Evolutionary conservation across 30 jellyfish, hydroid and myxozoan species (phyloP).

Genomic region (Clytia hemisphaerica): DNA sequence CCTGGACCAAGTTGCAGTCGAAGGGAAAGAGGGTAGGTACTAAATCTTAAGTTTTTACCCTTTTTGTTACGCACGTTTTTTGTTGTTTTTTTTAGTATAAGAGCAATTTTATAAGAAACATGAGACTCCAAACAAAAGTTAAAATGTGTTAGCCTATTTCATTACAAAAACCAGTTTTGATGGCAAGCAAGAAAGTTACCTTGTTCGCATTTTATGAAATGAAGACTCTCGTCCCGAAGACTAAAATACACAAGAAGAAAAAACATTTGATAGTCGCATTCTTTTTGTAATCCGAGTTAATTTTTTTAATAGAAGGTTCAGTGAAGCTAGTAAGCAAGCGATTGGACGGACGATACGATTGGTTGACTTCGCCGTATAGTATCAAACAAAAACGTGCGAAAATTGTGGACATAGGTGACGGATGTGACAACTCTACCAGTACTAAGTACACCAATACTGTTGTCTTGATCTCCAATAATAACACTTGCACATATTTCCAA

Average conservation of each 20-base stretch:
- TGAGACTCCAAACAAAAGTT: too few species aligned
- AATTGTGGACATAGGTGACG: conserved; percentile 67
- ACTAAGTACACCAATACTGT: conserved; percentile 21
- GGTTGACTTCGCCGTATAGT: conserved; percentile 95
- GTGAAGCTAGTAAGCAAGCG: conserved; percentile 57
- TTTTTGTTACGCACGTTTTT: too few species aligned
- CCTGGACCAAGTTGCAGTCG: conserved; percentile 80
- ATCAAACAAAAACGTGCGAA: conserved; percentile 50
- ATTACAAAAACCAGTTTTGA: too few species aligned
- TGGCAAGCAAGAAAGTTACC: too few species aligned
- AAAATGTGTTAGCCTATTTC: too few species aligned
- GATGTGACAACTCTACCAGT: conserved; percentile 33
- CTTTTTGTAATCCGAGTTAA: background rate
- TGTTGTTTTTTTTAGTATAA: too few species aligned
- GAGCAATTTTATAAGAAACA: too few species aligned
- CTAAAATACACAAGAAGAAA: too few species aligned
- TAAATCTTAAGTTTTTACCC: too few species aligned
- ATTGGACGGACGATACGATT: conserved; percentile 89
- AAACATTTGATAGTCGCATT: background rate
- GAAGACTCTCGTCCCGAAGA: too few species aligned
- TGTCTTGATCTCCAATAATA: conserved; percentile 63
- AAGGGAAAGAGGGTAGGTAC: conserved; percentile 72
- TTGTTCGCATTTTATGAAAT: too few species aligned
- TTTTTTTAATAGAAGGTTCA: conserved; percentile 58
- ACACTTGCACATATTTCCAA: conserved; percentile 57